Evolutionary conservation across 2,888 invertebrate species (phyloP).

Genomic region (Ectemnius lituratus): DNA sequence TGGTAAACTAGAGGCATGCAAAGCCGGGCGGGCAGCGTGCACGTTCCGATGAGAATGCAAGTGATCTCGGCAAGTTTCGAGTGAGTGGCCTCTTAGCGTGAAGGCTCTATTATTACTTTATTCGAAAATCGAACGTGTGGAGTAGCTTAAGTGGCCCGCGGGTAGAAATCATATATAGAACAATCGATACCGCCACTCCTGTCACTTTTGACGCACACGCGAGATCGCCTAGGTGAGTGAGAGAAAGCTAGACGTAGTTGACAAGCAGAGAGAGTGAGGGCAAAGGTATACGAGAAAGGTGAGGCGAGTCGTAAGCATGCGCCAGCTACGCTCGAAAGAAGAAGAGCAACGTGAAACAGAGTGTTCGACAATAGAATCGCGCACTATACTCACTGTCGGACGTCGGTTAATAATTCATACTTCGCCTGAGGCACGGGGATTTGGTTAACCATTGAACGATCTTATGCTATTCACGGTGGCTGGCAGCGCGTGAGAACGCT

Average conservation of each 20-base stretch:
- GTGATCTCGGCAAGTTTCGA: not conserved
- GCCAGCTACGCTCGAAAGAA: not conserved
- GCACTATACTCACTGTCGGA: conserved; percentile 63
- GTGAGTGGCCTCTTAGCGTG: not conserved
- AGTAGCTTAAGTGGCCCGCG: conserved; percentile 5
- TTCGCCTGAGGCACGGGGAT: conserved; percentile 67
- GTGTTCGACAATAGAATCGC: conserved; percentile 9
- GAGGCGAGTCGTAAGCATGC: not conserved
- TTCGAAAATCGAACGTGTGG: conserved; percentile 6
- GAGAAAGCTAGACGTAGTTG: not conserved
- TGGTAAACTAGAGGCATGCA: too few relatives aligned
- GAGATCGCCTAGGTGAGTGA: not conserved
- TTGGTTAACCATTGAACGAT: conserved; percentile 69
- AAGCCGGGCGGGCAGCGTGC: too few relatives aligned
- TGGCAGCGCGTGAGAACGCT: conserved; percentile 1
- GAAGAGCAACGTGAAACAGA: not conserved
- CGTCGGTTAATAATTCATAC: conserved; percentile 67
- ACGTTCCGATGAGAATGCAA: not conserved
- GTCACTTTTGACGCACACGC: conserved; percentile 42
- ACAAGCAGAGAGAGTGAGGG: not conserved
- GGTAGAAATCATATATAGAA: conserved; percentile 45
- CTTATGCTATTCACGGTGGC: not conserved
- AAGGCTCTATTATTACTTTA: conserved; percentile 1
- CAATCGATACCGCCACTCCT: conserved; percentile 49
- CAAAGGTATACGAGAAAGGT: not conserved